Percentiles rank a stretch among this genome's conserved stretches.
These are phyloP conservation scores for Cerceris rybyensis DNA, from an alignment of 2,888 invertebrate species.

Conservation along the genomic window DNA sequence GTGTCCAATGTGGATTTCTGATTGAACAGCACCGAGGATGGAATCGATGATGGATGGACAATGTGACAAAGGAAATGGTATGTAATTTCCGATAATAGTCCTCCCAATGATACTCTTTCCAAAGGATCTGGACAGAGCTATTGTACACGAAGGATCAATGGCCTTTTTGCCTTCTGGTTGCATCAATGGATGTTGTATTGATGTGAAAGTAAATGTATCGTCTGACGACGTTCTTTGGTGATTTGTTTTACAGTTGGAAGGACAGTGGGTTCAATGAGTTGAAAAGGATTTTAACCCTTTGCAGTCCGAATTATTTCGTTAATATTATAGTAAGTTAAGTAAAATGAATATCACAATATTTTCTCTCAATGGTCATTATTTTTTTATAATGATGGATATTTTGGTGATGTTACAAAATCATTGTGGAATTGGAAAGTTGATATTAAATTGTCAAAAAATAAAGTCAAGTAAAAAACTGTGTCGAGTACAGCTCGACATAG, in stretches of 20 bases:
- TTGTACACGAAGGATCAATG: constrained; percentile 28
- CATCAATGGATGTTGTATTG: constrained; percentile 36
- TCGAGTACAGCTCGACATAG: too few species aligned
- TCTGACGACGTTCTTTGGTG: background rate
- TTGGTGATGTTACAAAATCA: too few species aligned
- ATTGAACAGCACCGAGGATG: constrained; percentile 17
- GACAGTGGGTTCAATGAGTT: too few species aligned
- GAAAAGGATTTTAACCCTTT: too few species aligned
- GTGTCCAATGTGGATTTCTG: constrained; percentile 19
- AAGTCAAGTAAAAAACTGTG: too few species aligned
- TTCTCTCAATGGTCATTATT: too few species aligned
- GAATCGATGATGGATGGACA: constrained; percentile 27
- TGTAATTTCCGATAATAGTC: constrained; percentile 47
- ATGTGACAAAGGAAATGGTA: constrained; percentile 39
- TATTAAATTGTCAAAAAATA: too few species aligned
- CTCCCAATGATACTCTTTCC: constrained; percentile 23
- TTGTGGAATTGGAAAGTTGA: too few species aligned
- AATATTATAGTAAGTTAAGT: too few species aligned
- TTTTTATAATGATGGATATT: too few species aligned
- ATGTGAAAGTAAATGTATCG: constrained; percentile 37
- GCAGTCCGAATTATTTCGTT: too few species aligned
- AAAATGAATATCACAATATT: too few species aligned
- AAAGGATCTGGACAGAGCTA: constrained; percentile 34
- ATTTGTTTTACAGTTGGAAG: background rate
- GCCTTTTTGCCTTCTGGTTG: constrained; percentile 18